Base-by-base conservation (phyloP, 2,888 invertebrate genomes). In the Sericinus montela region DNA sequence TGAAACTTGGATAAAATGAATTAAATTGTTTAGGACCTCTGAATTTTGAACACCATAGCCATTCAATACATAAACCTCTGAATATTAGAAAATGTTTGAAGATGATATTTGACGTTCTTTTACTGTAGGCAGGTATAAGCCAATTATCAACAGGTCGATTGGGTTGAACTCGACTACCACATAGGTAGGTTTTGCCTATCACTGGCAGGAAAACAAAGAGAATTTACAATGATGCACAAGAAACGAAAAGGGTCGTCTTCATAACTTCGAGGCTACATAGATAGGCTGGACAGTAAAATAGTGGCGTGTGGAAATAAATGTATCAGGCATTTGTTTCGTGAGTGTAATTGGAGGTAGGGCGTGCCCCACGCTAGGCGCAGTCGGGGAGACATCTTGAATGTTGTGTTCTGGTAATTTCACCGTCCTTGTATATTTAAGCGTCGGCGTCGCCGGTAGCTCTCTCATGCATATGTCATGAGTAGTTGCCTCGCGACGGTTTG, bases 401-500 rank as follows among this genome's bases (percentile, higher is more conserved):
- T 16, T 41, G 30, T 42, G 45, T 52, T 47, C 48, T 38, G 45
- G 52, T 51, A 57, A 54, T 54, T 56, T 53, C 46, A 51, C 72
- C 72, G 79, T 81, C 77, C 80, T 84, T 84, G 84, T 83, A 85
- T 84, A 86, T 85, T 85, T 79, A 81, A 84, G 76, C 75, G 77
- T 67, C 66, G 71, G 71, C 72, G 68, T 72, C 70, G 80, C 68
- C 77, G 69, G 69, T 67, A 75, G 74, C 75, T 68, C 74, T 82
- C 80, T 86, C 85, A 88, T 88, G 86, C 87, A 88, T 87, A 86
- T 86, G 85, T 88, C 85, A 88, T 88, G 87, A 88, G 82, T 79
- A 73, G 88, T 88, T 87, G 87, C 88, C 72, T 66, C 54, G 88
- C 86, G 77, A 87, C 87, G 69, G 86, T 87, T 88, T 88, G 88